Percentiles rank a stretch among this genome's conserved stretches.
These are phyloP conservation scores for Galaxias olidus DNA, from an alignment of 2,797 vertebrate species.

Conservation along the genomic window DNA sequence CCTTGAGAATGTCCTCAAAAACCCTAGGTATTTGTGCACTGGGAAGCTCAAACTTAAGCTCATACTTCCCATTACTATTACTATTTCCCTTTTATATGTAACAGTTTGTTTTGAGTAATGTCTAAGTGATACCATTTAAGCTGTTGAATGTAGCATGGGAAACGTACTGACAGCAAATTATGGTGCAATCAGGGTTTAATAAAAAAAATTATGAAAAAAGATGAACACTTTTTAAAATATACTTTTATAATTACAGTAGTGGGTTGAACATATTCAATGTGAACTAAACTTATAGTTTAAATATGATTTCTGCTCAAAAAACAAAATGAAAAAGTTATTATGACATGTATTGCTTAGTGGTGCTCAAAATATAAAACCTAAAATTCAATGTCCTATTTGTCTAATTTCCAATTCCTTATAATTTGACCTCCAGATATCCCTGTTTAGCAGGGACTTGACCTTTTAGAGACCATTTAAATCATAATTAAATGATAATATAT, in stretches of 20 bases:
- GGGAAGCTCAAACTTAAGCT: constrained; percentile 37
- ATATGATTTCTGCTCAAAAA: too few species aligned
- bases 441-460: too few species aligned
- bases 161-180: too few species aligned
- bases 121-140: constrained; percentile 11
- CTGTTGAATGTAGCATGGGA: neutral
- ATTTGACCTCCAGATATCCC: neutral
- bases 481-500: neutral
- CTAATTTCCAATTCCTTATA: neutral
- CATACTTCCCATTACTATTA: constrained; percentile 33
- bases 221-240: too few species aligned
- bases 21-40: constrained; percentile 47
- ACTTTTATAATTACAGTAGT: too few species aligned
- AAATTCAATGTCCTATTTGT: neutral
- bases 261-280: too few species aligned
- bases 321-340: neutral
- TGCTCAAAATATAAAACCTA: neutral
- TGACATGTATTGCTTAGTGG: neutral
- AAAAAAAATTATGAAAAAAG: too few species aligned
- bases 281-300: too few species aligned
- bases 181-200: too few species aligned
- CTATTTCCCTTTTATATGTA: constrained; percentile 13
- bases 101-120: constrained; percentile 8
- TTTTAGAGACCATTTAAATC: too few species aligned
- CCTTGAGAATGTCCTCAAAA: constrained; percentile 62